phyloP scores from a whole-genome alignment of 1,140 invertebrate species.

The Caenorhabditis inopinata region DNA sequence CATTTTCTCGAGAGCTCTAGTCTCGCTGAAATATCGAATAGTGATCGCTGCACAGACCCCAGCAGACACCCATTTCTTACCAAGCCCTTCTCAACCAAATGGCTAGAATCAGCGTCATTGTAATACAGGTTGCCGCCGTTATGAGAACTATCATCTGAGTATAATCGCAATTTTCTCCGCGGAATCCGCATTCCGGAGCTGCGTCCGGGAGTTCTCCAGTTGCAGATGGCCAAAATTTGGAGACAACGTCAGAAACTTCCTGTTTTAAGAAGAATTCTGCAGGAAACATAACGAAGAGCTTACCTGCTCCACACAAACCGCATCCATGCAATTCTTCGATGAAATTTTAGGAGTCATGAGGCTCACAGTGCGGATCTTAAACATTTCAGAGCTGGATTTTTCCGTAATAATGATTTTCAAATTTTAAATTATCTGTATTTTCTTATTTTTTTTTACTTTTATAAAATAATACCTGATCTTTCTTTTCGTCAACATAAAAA shows the following conservation, averaged over 20 bases:
- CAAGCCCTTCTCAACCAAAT: constrained; percentile 12
- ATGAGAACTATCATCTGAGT: constrained; percentile 53
- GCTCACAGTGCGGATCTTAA: not conserved
- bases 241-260: constrained; percentile 57
- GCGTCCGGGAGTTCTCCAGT: constrained; percentile 54
- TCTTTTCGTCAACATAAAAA: not conserved
- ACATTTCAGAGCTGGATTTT: no score
- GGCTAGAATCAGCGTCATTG: constrained; percentile 26
- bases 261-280: not conserved
- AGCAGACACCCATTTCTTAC: not conserved
- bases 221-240: constrained; percentile 63
- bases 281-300: constrained; percentile 43
- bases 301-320: constrained; percentile 22
- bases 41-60: no score
- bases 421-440: no score
- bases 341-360: not conserved
- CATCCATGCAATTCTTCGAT: constrained; percentile 52
- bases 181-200: constrained; percentile 58
- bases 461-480: constrained; percentile 26
- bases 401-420: no score
- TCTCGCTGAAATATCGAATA: constrained; percentile 58
- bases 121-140: constrained; percentile 44
- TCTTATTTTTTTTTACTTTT: no score
- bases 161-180: constrained; percentile 58
- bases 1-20: constrained; percentile 52